Conservation (phyloP, 2,797 vertebrate species). For the Gallirallus australis region DNA sequence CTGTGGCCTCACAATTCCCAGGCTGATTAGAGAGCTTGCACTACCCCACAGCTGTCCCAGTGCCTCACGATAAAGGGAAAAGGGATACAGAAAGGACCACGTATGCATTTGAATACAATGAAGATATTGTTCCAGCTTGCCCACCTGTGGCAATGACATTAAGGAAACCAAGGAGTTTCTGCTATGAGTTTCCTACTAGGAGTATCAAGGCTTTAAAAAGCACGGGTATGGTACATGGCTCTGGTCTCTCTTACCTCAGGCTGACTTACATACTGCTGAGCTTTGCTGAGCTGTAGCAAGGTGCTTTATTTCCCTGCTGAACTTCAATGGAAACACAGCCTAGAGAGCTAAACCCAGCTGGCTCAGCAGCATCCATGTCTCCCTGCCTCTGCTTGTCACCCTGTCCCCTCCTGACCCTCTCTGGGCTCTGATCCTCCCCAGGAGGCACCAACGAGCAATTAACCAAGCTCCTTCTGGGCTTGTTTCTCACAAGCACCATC, state of each 20-base stretch:
- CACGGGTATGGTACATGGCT: neutral
- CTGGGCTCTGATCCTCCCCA: neutral
- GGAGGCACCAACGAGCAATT: neutral
- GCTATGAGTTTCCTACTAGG: neutral
- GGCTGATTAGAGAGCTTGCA: neutral
- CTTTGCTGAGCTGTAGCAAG: neutral
- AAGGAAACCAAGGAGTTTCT: neutral
- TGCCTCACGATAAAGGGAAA: neutral
- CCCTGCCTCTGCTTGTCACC: neutral
- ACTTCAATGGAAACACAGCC: neutral
- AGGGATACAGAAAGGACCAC: neutral
- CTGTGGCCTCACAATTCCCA: constrained; percentile 19
- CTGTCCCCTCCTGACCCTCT: neutral
- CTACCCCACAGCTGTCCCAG: neutral
- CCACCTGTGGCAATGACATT: neutral
- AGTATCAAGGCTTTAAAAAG: neutral
- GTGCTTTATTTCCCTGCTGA: neutral
- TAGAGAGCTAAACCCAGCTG: neutral
- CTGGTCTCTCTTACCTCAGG: neutral
- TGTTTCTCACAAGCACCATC: neutral
- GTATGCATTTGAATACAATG: constrained; percentile 28
- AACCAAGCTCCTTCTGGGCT: neutral
- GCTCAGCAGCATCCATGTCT: neutral
- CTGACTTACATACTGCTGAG: neutral
- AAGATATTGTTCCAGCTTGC: neutral